Percentiles rank a stretch among this genome's conserved stretches.
Conservation (phyloP, 2,888 invertebrate species). For the Brachyptera risi region DNA sequence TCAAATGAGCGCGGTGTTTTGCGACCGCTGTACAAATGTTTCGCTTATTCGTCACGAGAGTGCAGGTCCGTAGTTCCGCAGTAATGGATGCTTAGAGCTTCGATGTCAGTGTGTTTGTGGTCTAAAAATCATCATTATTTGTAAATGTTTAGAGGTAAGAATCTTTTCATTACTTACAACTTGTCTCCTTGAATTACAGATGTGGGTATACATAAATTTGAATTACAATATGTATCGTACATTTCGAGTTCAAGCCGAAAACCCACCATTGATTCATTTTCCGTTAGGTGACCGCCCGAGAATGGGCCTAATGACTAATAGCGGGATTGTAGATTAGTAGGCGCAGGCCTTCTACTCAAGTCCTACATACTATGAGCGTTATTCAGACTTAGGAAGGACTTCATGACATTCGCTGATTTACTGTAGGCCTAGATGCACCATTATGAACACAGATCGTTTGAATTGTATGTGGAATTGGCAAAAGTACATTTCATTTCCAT, state of each 20-base stretch:
- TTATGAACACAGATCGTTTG: too few relatives aligned
- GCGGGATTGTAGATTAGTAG: not conserved
- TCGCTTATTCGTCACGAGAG: not conserved
- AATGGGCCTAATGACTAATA: constrained; percentile 7
- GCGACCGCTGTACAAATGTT: too few relatives aligned
- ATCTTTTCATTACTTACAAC: not conserved
- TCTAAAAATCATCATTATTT: constrained; percentile 24
- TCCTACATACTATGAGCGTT: too few relatives aligned
- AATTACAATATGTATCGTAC: not conserved
- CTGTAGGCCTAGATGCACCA: too few relatives aligned
- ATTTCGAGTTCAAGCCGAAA: not conserved
- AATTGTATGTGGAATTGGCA: too few relatives aligned
- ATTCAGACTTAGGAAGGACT: too few relatives aligned
- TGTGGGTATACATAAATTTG: not conserved
- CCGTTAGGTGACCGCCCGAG: constrained; percentile 33
- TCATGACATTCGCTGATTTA: too few relatives aligned
- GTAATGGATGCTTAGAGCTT: constrained; percentile 14
- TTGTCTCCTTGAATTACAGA: too few relatives aligned
- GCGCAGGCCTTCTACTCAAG: too few relatives aligned
- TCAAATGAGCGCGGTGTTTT: too few relatives aligned
- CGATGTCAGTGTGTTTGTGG: constrained; percentile 26
- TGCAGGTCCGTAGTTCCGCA: not conserved
- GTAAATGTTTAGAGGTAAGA: constrained; percentile 31
- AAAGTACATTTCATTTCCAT: too few relatives aligned
- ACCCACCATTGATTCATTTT: constrained; percentile 32